Evolutionary conservation across 2,113 vertebrate genomes (phyloP).

Genomic region (Anser brachyrhynchus): DNA sequence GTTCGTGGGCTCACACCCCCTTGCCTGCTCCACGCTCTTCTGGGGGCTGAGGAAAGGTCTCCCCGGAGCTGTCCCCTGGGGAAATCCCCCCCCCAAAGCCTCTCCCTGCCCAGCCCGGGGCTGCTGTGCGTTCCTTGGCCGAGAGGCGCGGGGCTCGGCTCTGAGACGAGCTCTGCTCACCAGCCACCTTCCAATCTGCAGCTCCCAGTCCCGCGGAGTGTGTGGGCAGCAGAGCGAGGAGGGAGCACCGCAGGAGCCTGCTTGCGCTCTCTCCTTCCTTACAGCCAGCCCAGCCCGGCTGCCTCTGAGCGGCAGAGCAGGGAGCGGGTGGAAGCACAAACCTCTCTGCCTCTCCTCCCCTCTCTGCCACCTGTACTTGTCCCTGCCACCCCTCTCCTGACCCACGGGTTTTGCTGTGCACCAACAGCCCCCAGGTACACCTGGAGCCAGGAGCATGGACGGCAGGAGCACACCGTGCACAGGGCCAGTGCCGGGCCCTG

Average conservation of each 20-base stretch:
- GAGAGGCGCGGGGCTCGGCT: neutral
- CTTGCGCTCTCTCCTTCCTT: neutral
- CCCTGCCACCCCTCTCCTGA: neutral
- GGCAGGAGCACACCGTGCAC: rapidly evolving
- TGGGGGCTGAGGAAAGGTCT: neutral
- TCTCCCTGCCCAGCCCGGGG: neutral
- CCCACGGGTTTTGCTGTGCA: neutral
- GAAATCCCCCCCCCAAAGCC: neutral
- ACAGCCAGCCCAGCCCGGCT: neutral
- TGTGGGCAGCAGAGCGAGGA: neutral
- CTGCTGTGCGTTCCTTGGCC: neutral
- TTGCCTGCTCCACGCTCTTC: neutral
- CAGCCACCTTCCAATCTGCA: neutral
- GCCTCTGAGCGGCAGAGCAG: neutral
- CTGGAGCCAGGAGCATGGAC: neutral
- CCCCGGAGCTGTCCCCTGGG: neutral
- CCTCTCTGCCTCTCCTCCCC: neutral
- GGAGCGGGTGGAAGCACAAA: neutral
- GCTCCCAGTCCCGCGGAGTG: neutral
- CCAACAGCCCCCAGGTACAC: neutral
- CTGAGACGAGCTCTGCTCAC: neutral
- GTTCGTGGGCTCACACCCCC: neutral
- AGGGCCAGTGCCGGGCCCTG: neutral
- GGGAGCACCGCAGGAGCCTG: neutral
- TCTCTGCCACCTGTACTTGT: neutral